A percentile compares a stretch with the other conserved stretches of the same genome.
These are phyloP conservation scores for Lepetodrilus schrolli DNA, from an alignment of 2,888 invertebrate genomes.

Conservation along the genomic window DNA sequence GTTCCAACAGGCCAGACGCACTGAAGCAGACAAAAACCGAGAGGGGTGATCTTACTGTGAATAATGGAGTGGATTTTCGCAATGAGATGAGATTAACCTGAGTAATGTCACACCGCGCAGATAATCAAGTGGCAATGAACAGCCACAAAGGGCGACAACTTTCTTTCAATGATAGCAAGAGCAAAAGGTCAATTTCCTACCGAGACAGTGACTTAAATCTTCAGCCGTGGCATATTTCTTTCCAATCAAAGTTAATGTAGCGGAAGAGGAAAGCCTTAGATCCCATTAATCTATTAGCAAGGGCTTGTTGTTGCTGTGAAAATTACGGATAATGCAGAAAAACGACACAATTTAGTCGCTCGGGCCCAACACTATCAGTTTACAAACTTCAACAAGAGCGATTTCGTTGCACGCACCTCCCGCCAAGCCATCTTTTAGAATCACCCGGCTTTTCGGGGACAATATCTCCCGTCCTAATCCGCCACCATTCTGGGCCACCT, in stretches of 20 bases:
- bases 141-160: conserved; percentile 24
- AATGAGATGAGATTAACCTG: not conserved
- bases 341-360: conserved; percentile 27
- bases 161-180: not conserved
- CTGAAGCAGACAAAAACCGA: conserved; percentile 22
- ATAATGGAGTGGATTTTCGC: not conserved
- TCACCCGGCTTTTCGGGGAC: conserved; percentile 1
- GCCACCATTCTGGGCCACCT: not conserved
- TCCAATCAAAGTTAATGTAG: conserved; percentile 29
- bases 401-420: conserved; percentile 26
- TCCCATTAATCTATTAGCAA: conserved; percentile 18
- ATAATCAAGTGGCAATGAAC: conserved; percentile 1
- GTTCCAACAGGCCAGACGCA: conserved; percentile 18
- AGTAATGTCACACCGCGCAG: not conserved
- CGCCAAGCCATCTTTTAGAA: conserved; percentile 27
- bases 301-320: conserved; percentile 15
- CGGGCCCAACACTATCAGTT: conserved; percentile 29
- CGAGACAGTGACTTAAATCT: conserved; percentile 25
- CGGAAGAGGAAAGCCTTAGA: conserved; percentile 10
- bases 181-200: conserved; percentile 17
- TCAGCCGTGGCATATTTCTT: conserved; percentile 15
- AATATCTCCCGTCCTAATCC: conserved; percentile 19
- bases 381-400: conserved; percentile 28
- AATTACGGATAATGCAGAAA: conserved; percentile 13
- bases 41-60: not conserved